phyloP scores from a whole-genome alignment of 1,140 invertebrate species.

The Tenebrio molitor region DNA sequence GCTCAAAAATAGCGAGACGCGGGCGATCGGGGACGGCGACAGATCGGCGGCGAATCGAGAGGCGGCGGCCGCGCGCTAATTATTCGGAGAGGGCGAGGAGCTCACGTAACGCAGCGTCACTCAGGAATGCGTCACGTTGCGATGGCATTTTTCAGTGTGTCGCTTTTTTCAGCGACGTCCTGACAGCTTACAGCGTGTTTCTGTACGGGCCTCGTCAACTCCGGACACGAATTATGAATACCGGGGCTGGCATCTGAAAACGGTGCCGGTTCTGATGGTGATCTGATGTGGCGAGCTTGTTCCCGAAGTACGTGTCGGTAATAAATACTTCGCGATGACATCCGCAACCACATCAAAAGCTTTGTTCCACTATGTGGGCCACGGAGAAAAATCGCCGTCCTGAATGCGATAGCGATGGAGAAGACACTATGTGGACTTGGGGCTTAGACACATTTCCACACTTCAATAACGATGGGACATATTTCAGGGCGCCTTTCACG shows the following conservation, averaged over 20 bases:
- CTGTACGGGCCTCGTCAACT: slow-evolving; percentile 30
- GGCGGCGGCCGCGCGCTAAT: neutral
- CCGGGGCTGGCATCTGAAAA: slow-evolving; percentile 23
- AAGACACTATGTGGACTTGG: slow-evolving; percentile 4
- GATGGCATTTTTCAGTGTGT: slow-evolving; percentile 28
- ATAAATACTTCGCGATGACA: slow-evolving; percentile 38
- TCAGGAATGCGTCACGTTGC: slow-evolving; percentile 32
- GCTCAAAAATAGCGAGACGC: slow-evolving; percentile 36
- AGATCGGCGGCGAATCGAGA: no score
- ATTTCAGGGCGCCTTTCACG: no score
- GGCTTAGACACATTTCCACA: no score
- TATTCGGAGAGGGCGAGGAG: neutral
- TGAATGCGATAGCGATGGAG: slow-evolving; percentile 1
- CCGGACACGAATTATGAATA: slow-evolving; percentile 37
- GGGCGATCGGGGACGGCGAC: slow-evolving; percentile 10
- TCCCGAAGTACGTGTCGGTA: slow-evolving; percentile 27
- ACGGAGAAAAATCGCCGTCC: slow-evolving; percentile 9
- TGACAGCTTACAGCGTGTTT: slow-evolving; percentile 38
- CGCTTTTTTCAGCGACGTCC: slow-evolving; percentile 36
- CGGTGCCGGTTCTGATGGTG: slow-evolving; percentile 17
- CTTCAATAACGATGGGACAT: no score
- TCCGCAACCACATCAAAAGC: slow-evolving; percentile 30
- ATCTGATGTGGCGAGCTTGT: slow-evolving; percentile 30
- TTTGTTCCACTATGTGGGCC: neutral
- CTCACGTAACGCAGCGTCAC: neutral